A percentile compares a stretch with the other conserved stretches of the same genome.
Evolutionary conservation across 2,113 vertebrate species (phyloP).

Genomic region (Lycocorax pyrrhopterus): DNA sequence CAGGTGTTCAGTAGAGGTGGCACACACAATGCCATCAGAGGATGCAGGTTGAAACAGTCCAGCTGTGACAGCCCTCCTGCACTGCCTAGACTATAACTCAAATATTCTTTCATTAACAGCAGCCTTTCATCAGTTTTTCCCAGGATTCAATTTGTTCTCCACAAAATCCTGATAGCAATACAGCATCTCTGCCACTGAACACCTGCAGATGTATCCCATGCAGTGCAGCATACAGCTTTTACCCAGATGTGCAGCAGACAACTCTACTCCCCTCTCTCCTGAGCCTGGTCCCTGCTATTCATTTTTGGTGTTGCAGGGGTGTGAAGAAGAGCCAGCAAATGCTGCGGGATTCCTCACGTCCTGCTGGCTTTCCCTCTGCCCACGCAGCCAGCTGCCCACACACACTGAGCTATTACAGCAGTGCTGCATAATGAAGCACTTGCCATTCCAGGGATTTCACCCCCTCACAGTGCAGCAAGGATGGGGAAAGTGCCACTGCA

Average conservation of each 20-base stretch:
- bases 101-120: neutral
- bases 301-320: neutral
- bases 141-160: neutral
- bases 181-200: neutral
- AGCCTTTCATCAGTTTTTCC: neutral
- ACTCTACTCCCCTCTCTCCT: neutral
- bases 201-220: neutral
- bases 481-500: neutral
- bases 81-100: neutral
- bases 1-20: neutral
- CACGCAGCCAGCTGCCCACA: slow-evolving; percentile 50
- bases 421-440: neutral
- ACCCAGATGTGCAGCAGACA: neutral
- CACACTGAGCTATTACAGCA: slow-evolving; percentile 22
- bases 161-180: neutral
- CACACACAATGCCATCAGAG: neutral
- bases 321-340: neutral
- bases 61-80: neutral
- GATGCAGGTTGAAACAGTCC: neutral
- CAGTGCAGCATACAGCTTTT: neutral
- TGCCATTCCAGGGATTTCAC: slow-evolving; percentile 36
- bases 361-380: slow-evolving; percentile 62
- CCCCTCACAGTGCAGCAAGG: neutral
- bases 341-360: slow-evolving; percentile 54
- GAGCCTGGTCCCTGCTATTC: neutral